Evolutionary conservation across 2,888 invertebrate species (phyloP).

Genomic region (Callinectes sapidus): DNA sequence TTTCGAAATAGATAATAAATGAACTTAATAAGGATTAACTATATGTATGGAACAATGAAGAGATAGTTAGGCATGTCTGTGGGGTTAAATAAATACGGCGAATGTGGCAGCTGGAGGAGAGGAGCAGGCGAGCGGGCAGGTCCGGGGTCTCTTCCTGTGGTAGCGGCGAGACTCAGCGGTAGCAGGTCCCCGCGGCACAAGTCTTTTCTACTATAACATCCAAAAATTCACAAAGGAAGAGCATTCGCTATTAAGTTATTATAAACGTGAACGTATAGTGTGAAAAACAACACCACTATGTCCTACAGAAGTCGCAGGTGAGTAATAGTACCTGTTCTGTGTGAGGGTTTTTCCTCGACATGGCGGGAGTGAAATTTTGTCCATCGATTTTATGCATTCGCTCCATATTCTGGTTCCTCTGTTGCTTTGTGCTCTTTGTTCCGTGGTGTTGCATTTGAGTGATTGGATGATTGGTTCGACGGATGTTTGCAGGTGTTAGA

Average conservation of each 20-base stretch:
- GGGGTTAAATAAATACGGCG: not conserved
- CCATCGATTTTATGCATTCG: constrained; percentile 7
- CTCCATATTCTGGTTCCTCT: not conserved
- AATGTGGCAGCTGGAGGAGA: not conserved
- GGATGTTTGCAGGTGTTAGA: not conserved
- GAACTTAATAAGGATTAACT: too few species aligned
- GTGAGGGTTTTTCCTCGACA: not conserved
- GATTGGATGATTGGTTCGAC: not conserved
- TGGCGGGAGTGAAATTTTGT: not conserved
- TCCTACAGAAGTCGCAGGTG: constrained; percentile 34
- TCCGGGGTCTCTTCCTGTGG: not conserved
- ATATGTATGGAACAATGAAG: too few species aligned
- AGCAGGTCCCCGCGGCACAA: not conserved
- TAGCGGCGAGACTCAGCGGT: not conserved
- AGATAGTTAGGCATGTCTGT: not conserved
- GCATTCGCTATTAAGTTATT: not conserved
- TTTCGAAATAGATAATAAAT: too few species aligned
- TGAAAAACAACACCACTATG: not conserved
- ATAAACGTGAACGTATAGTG: not conserved
- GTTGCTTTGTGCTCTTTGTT: not conserved
- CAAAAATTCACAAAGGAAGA: not conserved
- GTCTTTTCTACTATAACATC: not conserved
- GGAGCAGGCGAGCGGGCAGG: not conserved
- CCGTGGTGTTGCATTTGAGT: not conserved
- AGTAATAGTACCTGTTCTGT: not conserved